Base-by-base conservation (phyloP, 2,113 vertebrate species). In the Trichomycterus rosablanca region DNA sequence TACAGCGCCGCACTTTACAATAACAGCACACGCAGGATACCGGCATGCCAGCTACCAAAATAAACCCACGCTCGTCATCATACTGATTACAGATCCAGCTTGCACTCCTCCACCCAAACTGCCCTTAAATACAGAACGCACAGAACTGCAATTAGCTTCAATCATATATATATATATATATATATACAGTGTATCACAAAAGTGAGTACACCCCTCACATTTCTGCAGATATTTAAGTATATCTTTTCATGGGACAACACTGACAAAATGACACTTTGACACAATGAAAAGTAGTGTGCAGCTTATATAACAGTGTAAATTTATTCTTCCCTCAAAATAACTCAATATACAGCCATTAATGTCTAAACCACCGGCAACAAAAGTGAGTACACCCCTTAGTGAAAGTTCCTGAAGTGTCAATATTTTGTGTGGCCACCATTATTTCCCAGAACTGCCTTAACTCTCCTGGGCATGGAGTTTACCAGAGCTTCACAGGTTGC, bases 121-220 rank as follows among this genome's bases (percentile, higher is more conserved):
- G 78, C 78, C 77, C 66, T 56, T 81, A 84, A 84, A 81, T 79
- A 78, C 73, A 75, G 72, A 55, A 10, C 45, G 48, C 26, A 30
- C 72, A 74, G 42, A 58, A 70, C 76, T 81, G 67, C 74, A 83
- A 83, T 86, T 83, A 78, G 19, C 40, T 59, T 37, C 74, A 81
- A 80, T 71, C 78, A 82, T 76, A 76, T 79, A 75, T 80, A 86
- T 83, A 83, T 87, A 81, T 64, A 74, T 72, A 16, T 39, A 37
- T 64, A 23, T 20, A 23, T 32, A 11, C 5, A n/a, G 7, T 9
- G 45, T 35, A 24, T 42, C 26, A 63, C 30, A 52, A 28, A n/a
- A n/a, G n/a, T n/a, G n/a, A n/a, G n/a, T n/a, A n/a, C n/a, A n/a
- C n/a, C n/a, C n/a, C n/a, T n/a, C n/a, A n/a, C n/a, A n/a, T n/a